phyloP scores from a whole-genome alignment of 2,888 invertebrate genomes.

The Drosophila paracracens region DNA sequence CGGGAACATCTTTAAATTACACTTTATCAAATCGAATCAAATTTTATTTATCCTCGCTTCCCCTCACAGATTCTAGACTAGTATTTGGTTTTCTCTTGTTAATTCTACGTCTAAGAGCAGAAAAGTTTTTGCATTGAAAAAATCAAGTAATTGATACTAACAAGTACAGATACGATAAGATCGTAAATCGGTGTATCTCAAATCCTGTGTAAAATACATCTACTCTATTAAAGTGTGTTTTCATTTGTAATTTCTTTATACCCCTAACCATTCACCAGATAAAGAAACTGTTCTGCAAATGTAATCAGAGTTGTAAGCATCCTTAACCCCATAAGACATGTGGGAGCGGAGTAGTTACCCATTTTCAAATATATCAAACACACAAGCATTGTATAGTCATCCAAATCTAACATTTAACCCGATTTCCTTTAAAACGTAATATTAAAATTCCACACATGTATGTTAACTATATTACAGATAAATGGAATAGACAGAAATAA shows the following conservation, averaged over 20 bases:
- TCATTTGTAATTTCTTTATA: too few species aligned
- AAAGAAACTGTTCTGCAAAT: too few species aligned
- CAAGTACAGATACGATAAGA: background rate
- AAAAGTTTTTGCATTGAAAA: background rate
- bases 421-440: background rate
- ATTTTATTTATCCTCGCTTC: background rate
- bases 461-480: background rate
- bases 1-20: background rate
- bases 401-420: background rate
- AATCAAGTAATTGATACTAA: background rate
- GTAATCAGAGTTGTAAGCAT: background rate
- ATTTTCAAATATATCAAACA: background rate
- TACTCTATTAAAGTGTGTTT: background rate
- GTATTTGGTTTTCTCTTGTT: background rate
- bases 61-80: background rate
- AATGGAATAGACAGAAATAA: background rate
- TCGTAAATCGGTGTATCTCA: background rate
- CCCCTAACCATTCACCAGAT: too few species aligned
- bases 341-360: background rate
- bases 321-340: background rate
- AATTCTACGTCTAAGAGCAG: background rate
- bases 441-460: background rate
- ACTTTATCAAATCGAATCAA: background rate
- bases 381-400: background rate
- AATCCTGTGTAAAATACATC: too few species aligned